Evolutionary conservation across 2,113 vertebrate genomes (phyloP).

Genomic region (Muntiacus muntjak): DNA sequence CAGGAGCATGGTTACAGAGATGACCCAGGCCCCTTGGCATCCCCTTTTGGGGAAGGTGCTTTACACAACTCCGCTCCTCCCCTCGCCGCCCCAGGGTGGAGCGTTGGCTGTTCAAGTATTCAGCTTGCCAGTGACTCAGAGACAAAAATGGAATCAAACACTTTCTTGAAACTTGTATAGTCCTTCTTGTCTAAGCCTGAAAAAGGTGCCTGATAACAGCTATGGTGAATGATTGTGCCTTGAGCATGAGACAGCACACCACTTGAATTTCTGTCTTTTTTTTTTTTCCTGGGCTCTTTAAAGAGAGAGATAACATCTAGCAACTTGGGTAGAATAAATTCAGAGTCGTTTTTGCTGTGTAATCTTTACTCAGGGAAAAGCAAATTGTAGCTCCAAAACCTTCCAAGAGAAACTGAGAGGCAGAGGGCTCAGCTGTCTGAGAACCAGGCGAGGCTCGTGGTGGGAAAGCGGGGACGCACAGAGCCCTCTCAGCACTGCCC

Average conservation of each 20-base stretch:
- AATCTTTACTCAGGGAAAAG: conserved; percentile 15
- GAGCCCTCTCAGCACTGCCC: conserved; percentile 34
- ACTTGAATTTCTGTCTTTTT: conserved; percentile 1
- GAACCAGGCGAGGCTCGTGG: not conserved
- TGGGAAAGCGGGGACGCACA: not conserved
- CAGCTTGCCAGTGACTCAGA: not conserved
- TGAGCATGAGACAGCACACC: not conserved
- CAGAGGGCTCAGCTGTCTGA: not conserved
- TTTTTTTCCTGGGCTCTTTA: not conserved
- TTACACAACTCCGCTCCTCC: not conserved
- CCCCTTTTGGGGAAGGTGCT: not conserved
- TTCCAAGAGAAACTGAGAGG: not conserved
- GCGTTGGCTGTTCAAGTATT: not conserved
- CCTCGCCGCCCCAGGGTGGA: rapidly evolving
- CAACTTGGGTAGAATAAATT: conserved; percentile 22
- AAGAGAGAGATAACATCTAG: conserved; percentile 38
- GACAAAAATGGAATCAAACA: conserved; percentile 7
- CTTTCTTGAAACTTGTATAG: not conserved
- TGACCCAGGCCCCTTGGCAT: not conserved
- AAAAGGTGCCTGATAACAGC: not conserved
- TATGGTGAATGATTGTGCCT: not conserved
- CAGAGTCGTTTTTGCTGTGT: not conserved
- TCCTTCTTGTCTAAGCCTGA: not conserved
- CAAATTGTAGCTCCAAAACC: not conserved
- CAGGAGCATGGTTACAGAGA: not conserved